Base-by-base conservation (phyloP, 1,140 invertebrate species). In the Anoplophora glabripennis region DNA sequence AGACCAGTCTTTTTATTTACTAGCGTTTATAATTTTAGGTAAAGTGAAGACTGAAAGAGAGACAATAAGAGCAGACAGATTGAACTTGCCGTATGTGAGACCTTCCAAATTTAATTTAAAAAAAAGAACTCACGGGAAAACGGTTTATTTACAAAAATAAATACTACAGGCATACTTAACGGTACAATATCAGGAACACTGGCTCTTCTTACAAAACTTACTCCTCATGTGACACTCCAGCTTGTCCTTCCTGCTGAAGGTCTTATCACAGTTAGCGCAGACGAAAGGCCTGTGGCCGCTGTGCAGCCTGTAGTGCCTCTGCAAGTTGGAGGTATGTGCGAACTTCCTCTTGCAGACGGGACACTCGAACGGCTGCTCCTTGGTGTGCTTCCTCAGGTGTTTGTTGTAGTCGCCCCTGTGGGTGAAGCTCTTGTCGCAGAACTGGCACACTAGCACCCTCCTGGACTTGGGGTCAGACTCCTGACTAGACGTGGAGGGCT, bases 301-400 rank as follows among this genome's bases (percentile, higher is more conserved):
- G 51, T 86, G 82, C 10, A 83, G 81, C 38, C 83, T 76, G 10
- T 82, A 71, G 69, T 91, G 88, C 18, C 83, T 82, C 3, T 83
- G 82, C 52, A 90, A 75, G 59, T 89, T 80, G 0, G 85, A 84
- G 5, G 83, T 81, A 1, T 89, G 80, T 1, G 84, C 86, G 70
- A 93, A 94, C 3, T 82, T 79, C 57, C 85, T 86, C 0, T 81
- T 80, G 70, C 92, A 94, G 0, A 87, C 79, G 12, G 82, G 79
- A 71, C 92, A 95, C 56, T 81, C 77, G 69, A 86, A 90, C 0
- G 90, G 89, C 53, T 84, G 81, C 60, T 89, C 88, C 0, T 88
- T 84, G 0, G 86, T 86, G 57, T 91, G 89, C 18, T 83, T 85
- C 11, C 89, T 72, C 76, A 86, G 84, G 69, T 96, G 93, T 49